Evolutionary conservation across 2,113 vertebrate species (phyloP).

Genomic region (Urocitellus parryii): DNA sequence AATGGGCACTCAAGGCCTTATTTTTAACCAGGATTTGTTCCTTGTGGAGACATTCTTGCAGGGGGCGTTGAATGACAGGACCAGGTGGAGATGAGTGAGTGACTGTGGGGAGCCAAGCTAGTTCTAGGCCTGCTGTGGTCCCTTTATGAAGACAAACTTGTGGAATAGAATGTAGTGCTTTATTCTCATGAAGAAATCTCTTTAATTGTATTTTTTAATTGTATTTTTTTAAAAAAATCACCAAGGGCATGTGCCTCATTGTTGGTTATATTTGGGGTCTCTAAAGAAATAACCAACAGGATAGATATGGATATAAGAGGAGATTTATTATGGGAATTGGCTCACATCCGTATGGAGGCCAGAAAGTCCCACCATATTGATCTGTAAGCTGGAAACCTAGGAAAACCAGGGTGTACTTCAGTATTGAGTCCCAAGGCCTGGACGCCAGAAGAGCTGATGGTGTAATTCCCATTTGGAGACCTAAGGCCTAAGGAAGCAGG

Average conservation of each 20-base stretch:
- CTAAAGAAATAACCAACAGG: not conserved
- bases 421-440: not conserved
- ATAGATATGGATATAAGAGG: no score
- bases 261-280: not conserved
- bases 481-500: no score
- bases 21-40: conserved; percentile 71
- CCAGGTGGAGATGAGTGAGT: not conserved
- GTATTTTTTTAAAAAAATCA: not conserved
- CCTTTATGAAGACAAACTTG: not conserved
- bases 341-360: not conserved
- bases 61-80: conserved; percentile 55
- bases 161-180: not conserved
- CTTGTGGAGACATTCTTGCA: conserved; percentile 45
- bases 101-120: not conserved
- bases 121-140: not conserved
- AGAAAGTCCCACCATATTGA: no score
- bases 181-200: not conserved
- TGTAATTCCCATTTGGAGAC: not conserved
- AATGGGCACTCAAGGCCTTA: conserved; percentile 61
- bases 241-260: not conserved
- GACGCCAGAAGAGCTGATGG: not conserved
- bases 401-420: not conserved
- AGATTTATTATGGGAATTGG: not conserved
- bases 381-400: no score
- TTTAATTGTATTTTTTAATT: not conserved